Evolutionary conservation across 2,888 invertebrate species (phyloP).

Genomic region (Dilophus febrilis): DNA sequence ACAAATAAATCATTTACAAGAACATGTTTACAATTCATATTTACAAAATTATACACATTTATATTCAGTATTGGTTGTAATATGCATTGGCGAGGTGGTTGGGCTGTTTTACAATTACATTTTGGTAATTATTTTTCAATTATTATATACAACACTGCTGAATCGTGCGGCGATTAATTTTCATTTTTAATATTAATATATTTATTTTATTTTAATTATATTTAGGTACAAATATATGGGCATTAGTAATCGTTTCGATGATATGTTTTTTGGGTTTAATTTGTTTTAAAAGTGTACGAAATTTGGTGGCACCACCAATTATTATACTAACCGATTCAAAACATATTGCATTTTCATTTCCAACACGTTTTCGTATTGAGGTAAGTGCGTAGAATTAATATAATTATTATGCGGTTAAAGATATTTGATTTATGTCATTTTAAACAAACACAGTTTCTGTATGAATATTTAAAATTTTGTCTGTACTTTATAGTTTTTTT

Average conservation of each 20-base stretch:
- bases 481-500: too few species aligned
- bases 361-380: conserved; percentile 28
- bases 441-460: not conserved
- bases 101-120: conserved; percentile 9
- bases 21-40: conserved; percentile 6
- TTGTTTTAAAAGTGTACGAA: conserved; percentile 23
- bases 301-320: conserved; percentile 30
- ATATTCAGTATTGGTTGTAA: conserved; percentile 33
- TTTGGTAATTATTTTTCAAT: conserved; percentile 8
- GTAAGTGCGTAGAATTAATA: conserved; percentile 14
- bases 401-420: not conserved
- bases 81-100: conserved; percentile 29
- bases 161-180: not conserved
- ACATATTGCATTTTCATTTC: conserved; percentile 30
- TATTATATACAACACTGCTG: not conserved
- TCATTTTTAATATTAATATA: not conserved
- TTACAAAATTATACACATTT: conserved; percentile 27
- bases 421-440: not conserved
- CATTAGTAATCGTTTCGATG: conserved; percentile 7
- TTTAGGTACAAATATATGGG: conserved; percentile 8
- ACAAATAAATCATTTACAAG: conserved; percentile 6
- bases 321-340: conserved; percentile 29
- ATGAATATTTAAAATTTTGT: too few species aligned
- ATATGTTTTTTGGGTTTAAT: conserved; percentile 16
- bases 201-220: not conserved